Evolutionary conservation across 1,140 invertebrate genomes (phyloP).

Genomic region (Drosophila leontia): DNA sequence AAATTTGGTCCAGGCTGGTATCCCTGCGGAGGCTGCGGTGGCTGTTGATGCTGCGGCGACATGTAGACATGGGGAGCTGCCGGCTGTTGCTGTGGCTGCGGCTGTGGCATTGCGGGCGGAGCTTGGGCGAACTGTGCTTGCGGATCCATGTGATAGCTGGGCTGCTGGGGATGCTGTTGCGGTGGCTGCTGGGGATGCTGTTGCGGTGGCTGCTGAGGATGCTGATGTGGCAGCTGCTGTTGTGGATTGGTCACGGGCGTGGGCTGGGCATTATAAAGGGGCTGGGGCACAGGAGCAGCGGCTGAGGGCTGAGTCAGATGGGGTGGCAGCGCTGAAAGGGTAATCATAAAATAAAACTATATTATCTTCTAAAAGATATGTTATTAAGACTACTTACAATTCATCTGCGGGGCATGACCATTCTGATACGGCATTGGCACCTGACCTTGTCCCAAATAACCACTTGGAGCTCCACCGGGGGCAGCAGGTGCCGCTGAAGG

Average conservation of each 20-base stretch:
- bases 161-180: constrained; percentile 39
- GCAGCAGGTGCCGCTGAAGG: constrained; percentile 17
- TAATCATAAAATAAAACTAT: too few relatives aligned
- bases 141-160: constrained; percentile 46
- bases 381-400: constrained; percentile 39
- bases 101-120: constrained; percentile 54
- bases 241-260: constrained; percentile 43
- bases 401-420: constrained; percentile 62
- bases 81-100: constrained; percentile 47
- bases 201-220: constrained; percentile 43
- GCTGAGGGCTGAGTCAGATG: constrained; percentile 45
- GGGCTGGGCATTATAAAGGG: constrained; percentile 58
- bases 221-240: constrained; percentile 27
- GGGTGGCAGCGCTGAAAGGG: constrained; percentile 50
- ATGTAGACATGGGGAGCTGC: constrained; percentile 61
- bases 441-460: constrained; percentile 51
- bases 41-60: constrained; percentile 71
- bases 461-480: constrained; percentile 6
- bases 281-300: constrained; percentile 32
- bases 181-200: constrained; percentile 42
- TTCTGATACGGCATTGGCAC: constrained; percentile 70
- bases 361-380: too few relatives aligned
- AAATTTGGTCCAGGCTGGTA: constrained; percentile 53
- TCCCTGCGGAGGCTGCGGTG: constrained; percentile 42
- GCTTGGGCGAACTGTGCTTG: constrained; percentile 55